Evolutionary conservation across 2,888 invertebrate species (phyloP), one percentile per base, ranked within the genome.

Genomic region (Desoria tigrina): DNA sequence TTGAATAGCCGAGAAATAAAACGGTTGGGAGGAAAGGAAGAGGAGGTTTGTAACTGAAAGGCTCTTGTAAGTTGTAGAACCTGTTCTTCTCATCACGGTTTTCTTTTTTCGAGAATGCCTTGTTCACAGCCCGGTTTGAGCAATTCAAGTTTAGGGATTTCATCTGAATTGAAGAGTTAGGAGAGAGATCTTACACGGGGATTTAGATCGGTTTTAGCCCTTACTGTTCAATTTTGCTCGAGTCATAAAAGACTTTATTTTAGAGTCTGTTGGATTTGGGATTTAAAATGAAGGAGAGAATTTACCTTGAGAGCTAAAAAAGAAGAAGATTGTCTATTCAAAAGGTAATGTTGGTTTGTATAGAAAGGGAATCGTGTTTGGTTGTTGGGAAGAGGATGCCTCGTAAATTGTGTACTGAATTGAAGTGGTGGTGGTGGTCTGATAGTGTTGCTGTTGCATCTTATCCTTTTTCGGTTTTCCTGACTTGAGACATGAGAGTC

Each of bases 401-500:
- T 45, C 45, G 45, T 45, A 45, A 45, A 45, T 45, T 21, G 45
- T 45, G 45, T 45, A 45, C 45, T 18, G n/a, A 45, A 45, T 45
- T 32, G 32, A 32, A 32, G 32, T 32, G 32, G 45, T 45, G 21
- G 21, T 45, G 45, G 45, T 18, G 45, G 6, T 45, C 4, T n/a
- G n/a, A n/a, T n/a, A n/a, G n/a, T n/a, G n/a, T 45, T 3, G 21
- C 21, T 45, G 21, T 21, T 18, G 45, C 45, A 45, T 21, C n/a
- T 45, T 45, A 45, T 45, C 21, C 21, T 16, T n/a, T 16, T 45
- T 45, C n/a, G 45, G 45, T 45, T 45, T 45, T 16, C 45, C 21
- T 45, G 45, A 45, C 45, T 45, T 45, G 42, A 45, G 58, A 58
- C 58, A 58, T 23, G 42, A 58, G 58, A 58, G 45, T 49, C 45